Conservation (phyloP, 2,888 invertebrate species). For the Rotaria macrura region DNA sequence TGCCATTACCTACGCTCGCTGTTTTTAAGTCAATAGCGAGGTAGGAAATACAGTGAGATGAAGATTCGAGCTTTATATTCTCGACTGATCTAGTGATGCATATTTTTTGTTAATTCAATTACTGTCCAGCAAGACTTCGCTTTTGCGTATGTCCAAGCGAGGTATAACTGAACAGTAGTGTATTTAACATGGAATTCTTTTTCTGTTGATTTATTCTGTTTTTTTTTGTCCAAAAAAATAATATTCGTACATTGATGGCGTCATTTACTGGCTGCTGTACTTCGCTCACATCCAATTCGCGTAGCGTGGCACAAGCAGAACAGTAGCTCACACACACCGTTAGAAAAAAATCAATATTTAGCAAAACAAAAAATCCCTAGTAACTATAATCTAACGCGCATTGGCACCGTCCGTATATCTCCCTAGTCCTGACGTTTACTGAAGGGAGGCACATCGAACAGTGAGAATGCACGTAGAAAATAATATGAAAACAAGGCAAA, state of each 20-base stretch:
- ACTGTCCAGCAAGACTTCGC: neutral
- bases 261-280: neutral
- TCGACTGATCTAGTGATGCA: neutral
- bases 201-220: too few species aligned
- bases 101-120: neutral
- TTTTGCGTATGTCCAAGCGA: neutral
- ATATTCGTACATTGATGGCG: neutral
- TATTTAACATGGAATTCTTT: neutral
- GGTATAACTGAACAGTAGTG: constrained; percentile 17
- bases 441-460: constrained; percentile 21
- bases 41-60: constrained; percentile 13
- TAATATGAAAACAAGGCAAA: neutral
- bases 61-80: neutral
- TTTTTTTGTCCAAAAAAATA: too few species aligned
- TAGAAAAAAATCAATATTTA: neutral
- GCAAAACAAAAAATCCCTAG: neutral
- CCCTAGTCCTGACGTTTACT: neutral
- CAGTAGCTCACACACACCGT: neutral
- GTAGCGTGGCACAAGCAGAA: constrained; percentile 16
- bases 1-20: neutral
- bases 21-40: neutral
- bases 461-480: neutral
- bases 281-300: neutral
- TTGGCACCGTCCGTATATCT: neutral
- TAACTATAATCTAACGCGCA: neutral